Percentiles rank a stretch among this genome's conserved stretches.
phyloP scores from a whole-genome alignment of 1,140 invertebrate genomes.

The Euglossa dilemma region DNA sequence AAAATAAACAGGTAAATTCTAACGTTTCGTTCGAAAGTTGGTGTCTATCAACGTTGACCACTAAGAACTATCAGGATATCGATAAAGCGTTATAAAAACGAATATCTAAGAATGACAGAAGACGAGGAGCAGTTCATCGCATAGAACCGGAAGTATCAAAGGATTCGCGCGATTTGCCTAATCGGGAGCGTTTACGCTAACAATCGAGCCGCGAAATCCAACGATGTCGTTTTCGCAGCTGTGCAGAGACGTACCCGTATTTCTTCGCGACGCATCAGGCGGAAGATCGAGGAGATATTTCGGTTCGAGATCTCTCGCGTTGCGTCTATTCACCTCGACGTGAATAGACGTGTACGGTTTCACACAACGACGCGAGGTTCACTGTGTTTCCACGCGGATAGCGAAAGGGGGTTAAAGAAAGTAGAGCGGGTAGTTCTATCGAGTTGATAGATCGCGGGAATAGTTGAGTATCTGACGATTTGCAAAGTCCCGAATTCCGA shows the following conservation, averaged over 20 bases:
- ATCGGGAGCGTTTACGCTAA: constrained; percentile 52
- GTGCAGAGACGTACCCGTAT: background rate
- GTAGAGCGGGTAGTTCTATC: too few species aligned
- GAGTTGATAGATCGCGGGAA: too few species aligned
- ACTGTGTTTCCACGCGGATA: background rate
- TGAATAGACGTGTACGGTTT: background rate
- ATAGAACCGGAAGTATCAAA: constrained; percentile 37
- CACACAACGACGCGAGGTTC: background rate
- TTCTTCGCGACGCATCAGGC: background rate
- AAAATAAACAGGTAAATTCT: too few species aligned
- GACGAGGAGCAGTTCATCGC: constrained; percentile 48
- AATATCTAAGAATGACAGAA: too few species aligned
- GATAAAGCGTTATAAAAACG: too few species aligned
- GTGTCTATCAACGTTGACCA: too few species aligned
- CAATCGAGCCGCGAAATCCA: constrained; percentile 48
- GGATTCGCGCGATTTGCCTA: constrained; percentile 33
- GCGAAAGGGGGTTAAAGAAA: too few species aligned
- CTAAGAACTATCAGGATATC: too few species aligned
- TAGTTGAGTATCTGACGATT: too few species aligned
- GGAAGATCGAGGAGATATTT: background rate
- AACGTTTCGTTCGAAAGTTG: too few species aligned
- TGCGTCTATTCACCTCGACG: background rate
- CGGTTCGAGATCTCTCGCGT: background rate
- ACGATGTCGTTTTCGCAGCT: constrained; percentile 39
- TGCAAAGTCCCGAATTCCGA: too few species aligned